A percentile compares a stretch with the other conserved stretches of the same genome.
Conservation (phyloP, 2,113 vertebrate species). For the Plotosus lineatus region DNA sequence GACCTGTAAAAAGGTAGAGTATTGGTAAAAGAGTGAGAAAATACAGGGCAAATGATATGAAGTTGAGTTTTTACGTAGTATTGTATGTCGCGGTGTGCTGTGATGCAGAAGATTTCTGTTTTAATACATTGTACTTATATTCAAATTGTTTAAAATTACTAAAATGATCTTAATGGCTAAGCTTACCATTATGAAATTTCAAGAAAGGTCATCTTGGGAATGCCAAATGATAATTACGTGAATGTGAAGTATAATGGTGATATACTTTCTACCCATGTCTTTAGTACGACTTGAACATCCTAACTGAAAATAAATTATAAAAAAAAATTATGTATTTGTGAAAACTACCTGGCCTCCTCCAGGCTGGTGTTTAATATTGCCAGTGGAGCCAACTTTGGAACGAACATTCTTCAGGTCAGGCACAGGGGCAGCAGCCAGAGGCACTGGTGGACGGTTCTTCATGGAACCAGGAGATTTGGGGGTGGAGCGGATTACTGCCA, state of each 20-base stretch:
- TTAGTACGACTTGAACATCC: background rate
- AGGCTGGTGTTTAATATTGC: slow-evolving; percentile 94
- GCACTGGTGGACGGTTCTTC: slow-evolving; percentile 80
- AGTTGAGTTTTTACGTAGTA: background rate
- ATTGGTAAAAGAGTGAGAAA: slow-evolving; percentile 1
- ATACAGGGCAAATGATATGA: background rate
- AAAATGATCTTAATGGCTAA: background rate
- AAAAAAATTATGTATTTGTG: rapidly evolving
- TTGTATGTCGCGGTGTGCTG: background rate
- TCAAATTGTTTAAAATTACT: background rate
- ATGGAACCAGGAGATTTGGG: slow-evolving; percentile 91
- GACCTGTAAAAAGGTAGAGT: slow-evolving; percentile 63
- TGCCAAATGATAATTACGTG: background rate
- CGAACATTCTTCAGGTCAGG: slow-evolving; percentile 91
- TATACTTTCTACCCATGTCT: background rate
- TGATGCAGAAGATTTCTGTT: background rate
- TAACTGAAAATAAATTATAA: background rate
- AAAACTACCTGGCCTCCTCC: slow-evolving; percentile 89
- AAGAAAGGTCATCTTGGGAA: background rate
- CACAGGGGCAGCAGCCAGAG: slow-evolving; percentile 74
- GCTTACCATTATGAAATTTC: background rate
- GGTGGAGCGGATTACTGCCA: slow-evolving; percentile 91
- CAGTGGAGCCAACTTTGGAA: slow-evolving; percentile 94
- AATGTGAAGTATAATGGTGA: background rate
- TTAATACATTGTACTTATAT: background rate